Percentiles rank a stretch among this genome's conserved stretches.
These are phyloP conservation scores for Hypsopygia costalis DNA, from an alignment of 2,888 invertebrate species.

Conservation along the genomic window DNA sequence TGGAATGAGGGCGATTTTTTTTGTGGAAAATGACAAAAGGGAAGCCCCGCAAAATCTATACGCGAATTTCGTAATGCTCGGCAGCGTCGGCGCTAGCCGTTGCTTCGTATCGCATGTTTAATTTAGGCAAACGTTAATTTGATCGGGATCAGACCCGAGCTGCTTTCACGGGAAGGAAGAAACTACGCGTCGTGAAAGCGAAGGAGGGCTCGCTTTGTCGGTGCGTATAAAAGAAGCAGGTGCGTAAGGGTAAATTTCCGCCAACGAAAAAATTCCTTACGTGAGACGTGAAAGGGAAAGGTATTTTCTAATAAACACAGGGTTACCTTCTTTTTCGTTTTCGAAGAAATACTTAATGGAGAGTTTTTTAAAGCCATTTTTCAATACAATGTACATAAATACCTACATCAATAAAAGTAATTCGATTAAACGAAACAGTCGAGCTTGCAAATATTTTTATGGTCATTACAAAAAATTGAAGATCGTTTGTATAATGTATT, in stretches of 20 bases:
- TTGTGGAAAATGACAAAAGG: conserved; percentile 41
- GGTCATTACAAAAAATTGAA: too few relatives aligned
- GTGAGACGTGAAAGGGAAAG: conserved; percentile 45
- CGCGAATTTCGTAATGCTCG: conserved; percentile 9
- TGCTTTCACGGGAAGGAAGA: conserved; percentile 21
- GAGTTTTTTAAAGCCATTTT: conserved; percentile 19
- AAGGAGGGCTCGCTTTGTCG: conserved; percentile 36
- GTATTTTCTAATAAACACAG: conserved; percentile 57
- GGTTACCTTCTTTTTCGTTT: conserved; percentile 24
- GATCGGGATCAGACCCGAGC: conserved; percentile 28
- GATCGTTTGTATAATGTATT: too few relatives aligned
- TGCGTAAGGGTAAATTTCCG: conserved; percentile 48
- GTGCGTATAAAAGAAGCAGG: conserved; percentile 40
- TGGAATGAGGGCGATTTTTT: conserved; percentile 32
- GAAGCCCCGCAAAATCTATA: conserved; percentile 35
- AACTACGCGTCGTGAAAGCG: conserved; percentile 30
- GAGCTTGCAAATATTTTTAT: too few relatives aligned
- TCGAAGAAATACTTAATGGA: conserved; percentile 25
- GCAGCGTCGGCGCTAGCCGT: conserved; percentile 11
- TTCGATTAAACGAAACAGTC: too few relatives aligned
- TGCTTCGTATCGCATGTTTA: conserved; percentile 26
- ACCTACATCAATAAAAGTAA: too few relatives aligned
- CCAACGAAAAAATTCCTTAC: conserved; percentile 44
- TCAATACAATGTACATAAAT: conserved; percentile 17
- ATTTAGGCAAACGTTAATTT: conserved; percentile 43